Conservation (phyloP, 2,113 vertebrate species). For the Craseonycteris thonglongyai region DNA sequence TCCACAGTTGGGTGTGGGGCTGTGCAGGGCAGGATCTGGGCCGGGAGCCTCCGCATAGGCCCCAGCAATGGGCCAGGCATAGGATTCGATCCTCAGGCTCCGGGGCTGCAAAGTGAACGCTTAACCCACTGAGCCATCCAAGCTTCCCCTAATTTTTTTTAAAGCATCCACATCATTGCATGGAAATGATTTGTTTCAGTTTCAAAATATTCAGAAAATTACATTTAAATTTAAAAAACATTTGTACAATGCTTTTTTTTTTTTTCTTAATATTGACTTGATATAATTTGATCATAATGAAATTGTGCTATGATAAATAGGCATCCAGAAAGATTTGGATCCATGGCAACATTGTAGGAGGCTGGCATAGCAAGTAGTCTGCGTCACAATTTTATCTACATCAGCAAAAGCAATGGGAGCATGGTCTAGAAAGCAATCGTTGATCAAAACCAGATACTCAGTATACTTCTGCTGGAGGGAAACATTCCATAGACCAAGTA, state of each 20-base stretch:
- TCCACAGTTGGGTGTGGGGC: too few relatives aligned
- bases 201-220: not conserved
- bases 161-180: not conserved
- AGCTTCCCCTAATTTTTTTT: too few relatives aligned
- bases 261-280: constrained; percentile 19
- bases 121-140: too few relatives aligned
- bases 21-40: too few relatives aligned
- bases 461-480: not conserved
- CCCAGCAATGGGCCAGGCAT: too few relatives aligned
- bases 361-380: not conserved
- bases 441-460: not conserved
- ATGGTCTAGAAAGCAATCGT: not conserved
- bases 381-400: not conserved
- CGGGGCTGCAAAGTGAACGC: too few relatives aligned
- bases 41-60: too few relatives aligned
- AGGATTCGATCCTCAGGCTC: too few relatives aligned
- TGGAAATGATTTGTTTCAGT: not conserved
- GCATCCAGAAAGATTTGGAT: not conserved
- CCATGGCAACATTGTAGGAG: not conserved
- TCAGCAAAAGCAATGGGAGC: not conserved
- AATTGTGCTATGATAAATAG: constrained; percentile 31
- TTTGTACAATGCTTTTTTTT: constrained; percentile 22
- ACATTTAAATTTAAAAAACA: not conserved
- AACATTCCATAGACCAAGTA: not conserved
- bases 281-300: constrained; percentile 34